Evolutionary conservation across 2,797 vertebrate species (phyloP), one percentile per base, ranked within the genome.

Genomic region (Eremophila alpestris): DNA sequence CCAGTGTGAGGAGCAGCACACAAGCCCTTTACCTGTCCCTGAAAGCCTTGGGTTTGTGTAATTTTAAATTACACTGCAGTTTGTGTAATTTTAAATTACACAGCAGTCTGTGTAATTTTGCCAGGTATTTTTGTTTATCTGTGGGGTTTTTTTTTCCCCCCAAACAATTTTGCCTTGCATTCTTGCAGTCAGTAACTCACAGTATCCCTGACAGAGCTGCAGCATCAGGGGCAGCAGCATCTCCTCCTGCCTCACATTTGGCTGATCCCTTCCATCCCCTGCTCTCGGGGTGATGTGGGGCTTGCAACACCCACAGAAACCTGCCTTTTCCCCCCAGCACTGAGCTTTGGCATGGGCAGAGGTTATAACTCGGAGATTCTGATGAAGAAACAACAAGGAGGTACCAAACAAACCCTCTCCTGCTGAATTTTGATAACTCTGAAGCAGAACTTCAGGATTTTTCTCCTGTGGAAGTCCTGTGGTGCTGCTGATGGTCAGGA

Each of bases 141-240:
- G n/a, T 32, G 26, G 38, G 36, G 1, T 8, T 51, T 51, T 51
- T 29, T 36, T 63, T 54, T 56, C 48, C 2, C 9, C 51, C 43
- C 17, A 40, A 18, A 48, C 17, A 5, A 2, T 58, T 70, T 58
- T 90, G 30, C 36, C 18, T 49, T 4, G 2, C 0, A 1, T n/a
- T 78, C 79, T 45, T 58, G 38, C 43, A 75, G 82, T 24, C n/a
- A 6, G 29, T 43, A 68, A 16, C n/a, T 60, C 41, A 4, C 38
- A 3, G 49, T 18, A 7, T 15, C 85, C 79, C 69, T 54, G 20
- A 3, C 51, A 49, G 8, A 58, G 74, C 79, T 15, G 60, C 52
- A 73, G 81, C 83, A n/a, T 38, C 45, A 65, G 76, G 90, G 69
- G 41, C 90, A 82, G 83, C 2, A 51, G 52, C 76, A 21, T 84